Evolutionary conservation across 1,140 invertebrate genomes (phyloP).

Genomic region (Monomorium pharaonis): DNA sequence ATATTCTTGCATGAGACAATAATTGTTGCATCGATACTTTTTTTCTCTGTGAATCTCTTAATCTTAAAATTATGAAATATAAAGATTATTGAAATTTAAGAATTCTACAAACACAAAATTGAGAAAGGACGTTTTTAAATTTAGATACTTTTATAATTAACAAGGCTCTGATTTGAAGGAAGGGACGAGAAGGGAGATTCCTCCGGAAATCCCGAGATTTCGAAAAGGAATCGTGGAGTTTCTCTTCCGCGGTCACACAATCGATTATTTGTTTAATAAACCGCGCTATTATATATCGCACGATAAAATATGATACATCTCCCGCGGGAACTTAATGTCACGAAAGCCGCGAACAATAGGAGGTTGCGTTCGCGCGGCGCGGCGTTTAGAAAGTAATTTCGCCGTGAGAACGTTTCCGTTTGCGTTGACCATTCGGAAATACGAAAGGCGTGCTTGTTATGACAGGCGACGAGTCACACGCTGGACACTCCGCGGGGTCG

Average conservation of each 20-base stretch:
- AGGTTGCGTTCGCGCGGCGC: not conserved
- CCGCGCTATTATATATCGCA: conserved; percentile 3
- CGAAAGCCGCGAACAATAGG: conserved; percentile 10
- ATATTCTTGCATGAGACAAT: too few species aligned
- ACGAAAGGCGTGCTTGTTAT: conserved; percentile 6
- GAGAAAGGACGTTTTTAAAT: not conserved
- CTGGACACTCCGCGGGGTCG: not conserved
- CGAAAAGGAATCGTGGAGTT: not conserved
- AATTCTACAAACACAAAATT: not conserved
- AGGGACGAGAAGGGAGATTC: not conserved
- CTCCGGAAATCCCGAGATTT: not conserved
- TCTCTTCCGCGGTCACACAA: conserved; percentile 19
- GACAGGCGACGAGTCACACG: conserved; percentile 14
- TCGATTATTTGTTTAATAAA: conserved; percentile 30
- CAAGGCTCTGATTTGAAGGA: not conserved
- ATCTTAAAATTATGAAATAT: not conserved
- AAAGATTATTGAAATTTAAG: not conserved
- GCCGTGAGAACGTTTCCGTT: conserved; percentile 37
- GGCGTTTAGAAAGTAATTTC: conserved; percentile 32
- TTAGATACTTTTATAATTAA: not conserved
- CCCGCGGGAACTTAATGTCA: not conserved
- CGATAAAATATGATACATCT: not conserved
- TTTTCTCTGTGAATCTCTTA: too few species aligned
- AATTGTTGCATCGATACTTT: too few species aligned
- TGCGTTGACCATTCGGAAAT: conserved; percentile 31